Evolutionary conservation across 2,888 invertebrate genomes (phyloP), one percentile per base, ranked within the genome.

Genomic region (Agrotis clavis): DNA sequence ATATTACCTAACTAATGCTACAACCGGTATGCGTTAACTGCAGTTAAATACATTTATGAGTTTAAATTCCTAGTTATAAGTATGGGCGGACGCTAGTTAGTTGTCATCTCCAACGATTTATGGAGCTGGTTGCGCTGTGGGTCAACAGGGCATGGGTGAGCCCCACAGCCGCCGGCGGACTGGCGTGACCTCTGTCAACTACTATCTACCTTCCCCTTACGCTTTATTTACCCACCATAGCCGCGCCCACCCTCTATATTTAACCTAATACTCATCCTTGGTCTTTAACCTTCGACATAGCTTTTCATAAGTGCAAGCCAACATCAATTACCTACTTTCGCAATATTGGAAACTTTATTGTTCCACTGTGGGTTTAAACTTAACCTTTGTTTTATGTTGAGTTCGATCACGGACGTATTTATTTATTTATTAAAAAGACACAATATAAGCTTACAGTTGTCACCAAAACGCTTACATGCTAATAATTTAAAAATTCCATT

Each of bases 221-320:
- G 82, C 89, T 90, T 92, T 90, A 90, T 91, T 91, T 92, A 88
- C 87, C 87, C 82, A 87, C 85, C 83, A 87, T 85, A 85, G 84
- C 86, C 85, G 87, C 85, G 83, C 82, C 84, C 80, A 88, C 86
- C 86, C 89, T 86, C 89, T 91, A 87, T 91, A 90, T 91, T 90
- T 89, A 83, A 83, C 82, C 75, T 86, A 86, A 85, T 80, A 86
- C 83, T 84, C 80, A 84, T 86, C 83, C 81, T 89, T 90, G 90
- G 87, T 88, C 91, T 92, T 87, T 92, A 92, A 92, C 84, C 93
- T 92, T 84, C 79, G 89, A 89, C 90, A 90, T 87, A 74, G 83
- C 74, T 80, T 81, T 81, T 78, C 78, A 65, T 78, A 73, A 82
- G 61, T 71, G 74, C 85, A 79, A 76, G 67, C 73, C 66, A 59